Conservation (phyloP, 1,140 invertebrate genomes). For the Philotrypesis tridentata region DNA sequence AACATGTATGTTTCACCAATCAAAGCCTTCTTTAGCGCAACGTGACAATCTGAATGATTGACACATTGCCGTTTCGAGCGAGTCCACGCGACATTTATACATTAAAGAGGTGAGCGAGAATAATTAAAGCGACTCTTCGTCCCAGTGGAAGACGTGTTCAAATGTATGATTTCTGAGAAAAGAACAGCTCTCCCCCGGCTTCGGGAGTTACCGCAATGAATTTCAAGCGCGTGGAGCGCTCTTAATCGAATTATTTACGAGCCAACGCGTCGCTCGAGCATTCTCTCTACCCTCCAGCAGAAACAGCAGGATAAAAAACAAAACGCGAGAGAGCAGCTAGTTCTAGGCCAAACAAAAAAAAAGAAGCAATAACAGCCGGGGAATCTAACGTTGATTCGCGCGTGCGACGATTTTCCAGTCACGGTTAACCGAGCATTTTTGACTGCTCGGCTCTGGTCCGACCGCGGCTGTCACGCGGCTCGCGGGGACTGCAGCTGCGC, state of each 20-base stretch:
- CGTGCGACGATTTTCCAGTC: neutral
- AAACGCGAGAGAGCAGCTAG: no score
- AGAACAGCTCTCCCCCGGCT: neutral
- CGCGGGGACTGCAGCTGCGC: neutral
- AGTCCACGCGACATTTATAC: no score
- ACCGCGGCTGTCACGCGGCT: neutral
- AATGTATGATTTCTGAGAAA: neutral
- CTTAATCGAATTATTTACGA: neutral
- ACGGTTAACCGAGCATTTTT: slow-evolving; percentile 9
- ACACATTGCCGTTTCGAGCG: no score
- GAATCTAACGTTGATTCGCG: neutral
- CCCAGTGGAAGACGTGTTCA: no score
- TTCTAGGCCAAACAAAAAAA: neutral
- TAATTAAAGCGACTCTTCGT: no score
- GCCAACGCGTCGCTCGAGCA: neutral
- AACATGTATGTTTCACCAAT: no score
- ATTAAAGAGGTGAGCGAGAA: no score
- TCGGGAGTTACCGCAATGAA: neutral
- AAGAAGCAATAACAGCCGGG: neutral
- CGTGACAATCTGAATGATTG: no score
- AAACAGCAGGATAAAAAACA: neutral
- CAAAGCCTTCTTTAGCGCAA: no score
- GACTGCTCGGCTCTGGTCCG: neutral
- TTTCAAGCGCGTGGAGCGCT: neutral
- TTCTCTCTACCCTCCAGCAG: neutral